Percentiles rank a stretch among this genome's conserved stretches.
phyloP scores from a whole-genome alignment of 2,797 vertebrate genomes.

The Sebastiscus albofasciatus region DNA sequence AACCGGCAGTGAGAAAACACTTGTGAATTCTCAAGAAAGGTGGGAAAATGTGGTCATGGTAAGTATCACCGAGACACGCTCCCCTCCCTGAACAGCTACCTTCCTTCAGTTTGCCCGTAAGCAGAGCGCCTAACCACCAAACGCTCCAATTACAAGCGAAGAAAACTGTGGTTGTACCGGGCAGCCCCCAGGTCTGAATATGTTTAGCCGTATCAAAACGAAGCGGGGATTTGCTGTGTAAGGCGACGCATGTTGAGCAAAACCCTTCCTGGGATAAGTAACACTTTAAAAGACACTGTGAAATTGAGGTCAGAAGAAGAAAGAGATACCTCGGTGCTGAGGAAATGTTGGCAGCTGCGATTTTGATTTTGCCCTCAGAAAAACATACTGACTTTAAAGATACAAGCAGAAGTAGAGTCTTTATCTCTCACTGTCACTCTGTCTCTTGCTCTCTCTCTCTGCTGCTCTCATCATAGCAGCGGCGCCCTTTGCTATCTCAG shows the following conservation, averaged over 20 bases:
- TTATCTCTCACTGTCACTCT: constrained; percentile 57
- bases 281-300: constrained; percentile 44
- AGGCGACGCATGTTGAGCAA: constrained; percentile 33
- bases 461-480: constrained; percentile 48
- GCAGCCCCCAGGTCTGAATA: constrained; percentile 60
- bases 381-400: constrained; percentile 46
- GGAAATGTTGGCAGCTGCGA: constrained; percentile 40
- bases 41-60: constrained; percentile 28
- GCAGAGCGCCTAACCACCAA: constrained; percentile 39
- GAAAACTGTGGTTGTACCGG: constrained; percentile 29
- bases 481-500: constrained; percentile 65
- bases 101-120: constrained; percentile 44
- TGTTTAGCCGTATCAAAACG: constrained; percentile 36
- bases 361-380: constrained; percentile 49
- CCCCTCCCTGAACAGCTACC: background rate
- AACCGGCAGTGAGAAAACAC: constrained; percentile 28
- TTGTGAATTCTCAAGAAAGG: constrained; percentile 27
- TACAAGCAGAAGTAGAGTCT: constrained; percentile 41
- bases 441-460: constrained; percentile 47
- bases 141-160: constrained; percentile 33
- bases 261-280: constrained; percentile 32
- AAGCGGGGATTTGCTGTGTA: constrained; percentile 31
- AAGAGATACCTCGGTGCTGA: constrained; percentile 34
- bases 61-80: constrained; percentile 1
- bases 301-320: constrained; percentile 55